Percentiles rank a stretch among this genome's conserved stretches.
Evolutionary conservation across 2,797 vertebrate genomes (phyloP).

Genomic region (Cryptoblepharus egeriae): DNA sequence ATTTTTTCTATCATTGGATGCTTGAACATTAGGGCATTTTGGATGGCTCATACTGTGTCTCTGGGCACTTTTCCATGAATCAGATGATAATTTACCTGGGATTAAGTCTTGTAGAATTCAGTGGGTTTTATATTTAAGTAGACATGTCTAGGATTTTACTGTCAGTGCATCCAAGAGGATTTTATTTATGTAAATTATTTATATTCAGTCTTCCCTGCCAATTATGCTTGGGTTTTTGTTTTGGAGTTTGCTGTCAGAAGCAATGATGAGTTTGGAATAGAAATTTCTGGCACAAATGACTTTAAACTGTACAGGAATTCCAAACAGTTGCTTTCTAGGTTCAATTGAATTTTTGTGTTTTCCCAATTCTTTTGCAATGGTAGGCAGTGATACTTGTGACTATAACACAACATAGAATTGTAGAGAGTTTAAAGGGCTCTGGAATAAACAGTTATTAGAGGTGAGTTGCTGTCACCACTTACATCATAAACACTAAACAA

Average conservation of each 20-base stretch:
- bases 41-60: conserved; percentile 42
- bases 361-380: not conserved
- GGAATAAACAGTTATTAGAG: not conserved
- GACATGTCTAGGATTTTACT: not conserved
- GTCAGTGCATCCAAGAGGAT: too few relatives aligned
- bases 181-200: too few relatives aligned
- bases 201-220: too few relatives aligned
- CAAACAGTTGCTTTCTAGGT: not conserved
- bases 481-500: not conserved
- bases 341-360: not conserved
- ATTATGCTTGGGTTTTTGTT: not conserved
- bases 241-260: not conserved
- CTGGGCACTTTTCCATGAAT: conserved; percentile 48
- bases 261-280: not conserved
- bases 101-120: too few relatives aligned
- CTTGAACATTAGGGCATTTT: conserved; percentile 28
- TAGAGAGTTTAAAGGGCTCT: not conserved
- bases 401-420: not conserved
- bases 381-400: not conserved
- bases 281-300: not conserved
- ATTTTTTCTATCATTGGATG: conserved; percentile 43
- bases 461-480: not conserved
- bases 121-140: too few relatives aligned
- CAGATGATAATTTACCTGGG: conserved; percentile 30
- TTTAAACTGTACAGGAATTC: not conserved